Base-by-base conservation (phyloP, 2,888 invertebrate genomes). In the Tiphia femorata region DNA sequence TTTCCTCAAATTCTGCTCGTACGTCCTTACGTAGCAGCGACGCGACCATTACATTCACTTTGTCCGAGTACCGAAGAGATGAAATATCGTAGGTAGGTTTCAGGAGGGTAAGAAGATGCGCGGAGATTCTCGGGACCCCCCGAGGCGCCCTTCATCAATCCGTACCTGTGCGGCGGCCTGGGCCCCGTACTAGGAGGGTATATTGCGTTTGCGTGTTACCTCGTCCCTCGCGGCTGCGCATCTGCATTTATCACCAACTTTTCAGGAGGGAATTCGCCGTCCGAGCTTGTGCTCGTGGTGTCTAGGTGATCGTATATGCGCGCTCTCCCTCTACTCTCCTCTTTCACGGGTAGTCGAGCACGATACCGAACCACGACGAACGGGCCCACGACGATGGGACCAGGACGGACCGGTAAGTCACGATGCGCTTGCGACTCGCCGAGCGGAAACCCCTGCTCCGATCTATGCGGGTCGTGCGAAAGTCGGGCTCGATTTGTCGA, bases 161-260 rank as follows among this genome's bases (percentile, higher is more conserved):
- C 56, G 3, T 29, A 20, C n/a, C 44, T 33, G 33, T 14, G 27
- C 17, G 8, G 10, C 29, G 37, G 47, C n/a, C n/a, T n/a, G n/a
- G n/a, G n/a, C n/a, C n/a, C n/a, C n/a, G n/a, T n/a, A n/a, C n/a
- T n/a, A 48, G 10, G 51, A 14, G 49, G 51, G 56, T 66, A 62
- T 72, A 72, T 68, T 67, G 72, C 76, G 38, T 76, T 74, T 70
- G 62, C 74, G 63, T 74, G 74, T 75, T 68, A 58, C 58, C 62
- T 52, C 54, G 55, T 55, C 53, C 57, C 51, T 46, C 47, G 47
- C 46, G 38, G 53, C 44, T 53, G 56, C 62, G 52, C 64, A 73
- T 75, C 70, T 65, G 65, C 75, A 73, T 77, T 72, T 72, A 77
- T 75, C 70, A 64, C 58, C 62, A 54, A 71, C 48, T 70, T 75